phyloP scores from a whole-genome alignment of 2,797 vertebrate genomes.

The Emydoidea blandingii region DNA sequence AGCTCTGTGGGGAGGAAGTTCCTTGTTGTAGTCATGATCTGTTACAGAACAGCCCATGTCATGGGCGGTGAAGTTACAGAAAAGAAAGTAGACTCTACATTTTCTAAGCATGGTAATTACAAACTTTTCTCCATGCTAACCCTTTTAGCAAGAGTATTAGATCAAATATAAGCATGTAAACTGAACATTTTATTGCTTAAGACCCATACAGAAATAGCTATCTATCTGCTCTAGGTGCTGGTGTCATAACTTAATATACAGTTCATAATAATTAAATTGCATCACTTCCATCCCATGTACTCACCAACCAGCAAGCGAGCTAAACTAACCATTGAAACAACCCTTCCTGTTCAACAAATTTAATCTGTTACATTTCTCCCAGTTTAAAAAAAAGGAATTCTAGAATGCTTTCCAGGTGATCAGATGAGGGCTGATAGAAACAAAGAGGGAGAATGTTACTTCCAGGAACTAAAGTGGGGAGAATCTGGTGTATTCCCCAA shows the following conservation, averaged over 20 bases:
- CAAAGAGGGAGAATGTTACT: neutral
- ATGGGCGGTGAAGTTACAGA: neutral
- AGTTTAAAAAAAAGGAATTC: neutral
- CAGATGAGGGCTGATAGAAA: too few species aligned
- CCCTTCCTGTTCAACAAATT: neutral
- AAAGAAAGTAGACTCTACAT: neutral
- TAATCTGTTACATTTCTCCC: neutral
- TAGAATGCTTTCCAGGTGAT: too few species aligned
- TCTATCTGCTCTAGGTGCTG: too few species aligned
- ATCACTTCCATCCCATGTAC: neutral
- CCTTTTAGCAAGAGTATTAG: neutral
- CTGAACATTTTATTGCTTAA: too few species aligned
- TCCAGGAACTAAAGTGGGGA: neutral
- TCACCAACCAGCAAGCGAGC: neutral
- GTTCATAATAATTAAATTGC: neutral
- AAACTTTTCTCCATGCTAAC: neutral
- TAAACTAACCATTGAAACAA: neutral
- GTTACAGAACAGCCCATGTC: neutral
- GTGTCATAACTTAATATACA: neutral
- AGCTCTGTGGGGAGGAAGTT: neutral
- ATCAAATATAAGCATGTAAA: too few species aligned
- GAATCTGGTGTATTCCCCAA: neutral
- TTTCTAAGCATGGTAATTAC: neutral
- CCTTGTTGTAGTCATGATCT: neutral
- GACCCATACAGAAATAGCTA: too few species aligned